Conservation (phyloP, 1,140 invertebrate species). For the Idris sp. region DNA sequence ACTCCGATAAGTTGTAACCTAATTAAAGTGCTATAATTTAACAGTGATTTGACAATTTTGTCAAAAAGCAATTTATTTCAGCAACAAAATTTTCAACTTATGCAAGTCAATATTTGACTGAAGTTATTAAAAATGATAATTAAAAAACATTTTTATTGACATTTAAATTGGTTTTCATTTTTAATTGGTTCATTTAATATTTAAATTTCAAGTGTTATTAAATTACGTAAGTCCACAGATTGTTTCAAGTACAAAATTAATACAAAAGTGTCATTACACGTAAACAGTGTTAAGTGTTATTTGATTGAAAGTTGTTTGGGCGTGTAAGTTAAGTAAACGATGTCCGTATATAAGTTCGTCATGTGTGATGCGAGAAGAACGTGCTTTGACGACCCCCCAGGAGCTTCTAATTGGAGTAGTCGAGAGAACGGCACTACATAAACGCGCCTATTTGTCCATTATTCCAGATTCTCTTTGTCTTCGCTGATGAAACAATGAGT, state of each 20-base stretch:
- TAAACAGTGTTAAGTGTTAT: slow-evolving; percentile 32
- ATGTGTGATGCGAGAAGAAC: slow-evolving; percentile 66
- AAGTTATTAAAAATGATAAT: too few relatives aligned
- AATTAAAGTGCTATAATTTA: too few relatives aligned
- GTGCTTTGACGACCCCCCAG: slow-evolving; percentile 72
- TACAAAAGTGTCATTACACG: slow-evolving; percentile 40
- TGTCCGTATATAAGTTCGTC: slow-evolving; percentile 59
- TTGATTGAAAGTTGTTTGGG: slow-evolving; percentile 55
- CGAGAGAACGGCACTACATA: slow-evolving; percentile 74
- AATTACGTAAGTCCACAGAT: too few relatives aligned
- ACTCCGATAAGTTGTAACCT: too few relatives aligned
- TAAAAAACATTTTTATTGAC: too few relatives aligned
- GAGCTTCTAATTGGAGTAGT: slow-evolving; percentile 77
- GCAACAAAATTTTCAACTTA: too few relatives aligned
- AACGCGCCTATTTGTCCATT: slow-evolving; percentile 79
- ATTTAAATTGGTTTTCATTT: too few relatives aligned
- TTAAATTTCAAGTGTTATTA: too few relatives aligned
- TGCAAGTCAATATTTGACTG: too few relatives aligned
- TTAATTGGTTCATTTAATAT: too few relatives aligned
- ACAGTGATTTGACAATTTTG: too few relatives aligned
- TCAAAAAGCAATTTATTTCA: too few relatives aligned
- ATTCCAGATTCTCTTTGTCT: slow-evolving; percentile 79
- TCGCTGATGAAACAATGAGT: slow-evolving; percentile 79
- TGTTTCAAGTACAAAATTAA: slow-evolving; percentile 8
- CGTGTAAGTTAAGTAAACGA: slow-evolving; percentile 66